These are phyloP conservation scores for Ascaphus truei DNA, from an alignment of 2,113 vertebrate genomes.

Conservation along the genomic window DNA sequence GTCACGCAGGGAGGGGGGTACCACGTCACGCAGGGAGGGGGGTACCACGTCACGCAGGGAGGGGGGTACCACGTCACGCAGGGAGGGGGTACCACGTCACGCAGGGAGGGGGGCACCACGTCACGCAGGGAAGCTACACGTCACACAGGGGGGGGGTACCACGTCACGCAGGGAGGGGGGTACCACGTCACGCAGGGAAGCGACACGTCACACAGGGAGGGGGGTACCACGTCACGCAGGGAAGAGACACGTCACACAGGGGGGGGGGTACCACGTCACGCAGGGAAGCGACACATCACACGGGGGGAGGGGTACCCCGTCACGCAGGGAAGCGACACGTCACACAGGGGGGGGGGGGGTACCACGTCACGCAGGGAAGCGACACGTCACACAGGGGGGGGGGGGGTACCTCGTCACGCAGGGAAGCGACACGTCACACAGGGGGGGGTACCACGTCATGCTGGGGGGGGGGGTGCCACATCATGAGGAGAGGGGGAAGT, in stretches of 20 bases:
- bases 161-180: constrained; percentile 36
- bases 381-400: neutral
- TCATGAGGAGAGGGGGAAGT: constrained; percentile 2
- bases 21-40: neutral
- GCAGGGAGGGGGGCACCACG: constrained; percentile 1
- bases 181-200: constrained; percentile 36
- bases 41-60: too few species aligned
- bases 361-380: neutral
- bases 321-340: constrained; percentile 37
- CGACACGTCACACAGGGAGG: constrained; percentile 6
- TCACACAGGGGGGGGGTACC: neutral
- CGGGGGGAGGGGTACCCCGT: neutral
- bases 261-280: neutral
- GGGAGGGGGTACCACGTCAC: constrained; percentile 42
- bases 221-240: too few species aligned
- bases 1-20: neutral
- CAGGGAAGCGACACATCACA: too few species aligned
- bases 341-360: constrained; percentile 35
- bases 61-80: neutral
- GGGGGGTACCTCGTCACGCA: neutral
- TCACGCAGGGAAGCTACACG: neutral
- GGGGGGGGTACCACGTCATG: neutral
- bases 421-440: too few species aligned
- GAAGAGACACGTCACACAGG: neutral
- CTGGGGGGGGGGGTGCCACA: neutral